Evolutionary conservation across 2,888 invertebrate species (phyloP), one percentile per base, ranked within the genome.

Genomic region (Ichneumoninae sp.): DNA sequence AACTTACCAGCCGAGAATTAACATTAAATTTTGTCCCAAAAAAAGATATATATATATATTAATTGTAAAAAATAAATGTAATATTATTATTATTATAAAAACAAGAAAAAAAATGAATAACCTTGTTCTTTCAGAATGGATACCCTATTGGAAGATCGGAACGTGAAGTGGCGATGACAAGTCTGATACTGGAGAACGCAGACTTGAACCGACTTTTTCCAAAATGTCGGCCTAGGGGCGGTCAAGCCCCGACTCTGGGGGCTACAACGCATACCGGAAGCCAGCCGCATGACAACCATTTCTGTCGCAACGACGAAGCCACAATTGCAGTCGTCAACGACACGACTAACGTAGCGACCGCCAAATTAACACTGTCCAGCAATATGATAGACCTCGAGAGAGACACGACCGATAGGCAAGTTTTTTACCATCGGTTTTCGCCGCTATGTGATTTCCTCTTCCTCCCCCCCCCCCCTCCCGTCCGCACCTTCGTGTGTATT

Each of bases 181-280:
- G 93, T 87, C 91, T 94, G 93, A 93, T 94, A 89, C 92, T 93
- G 91, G 94, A 94, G 90, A 94, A 93, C 93, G 91, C 93, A 87
- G 94, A 94, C 89, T 92, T 94, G 90, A 93, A 93, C 89, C 92
- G 92, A 90, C 92, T 94, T 88, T 94, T 94, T 90, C 93, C 93
- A 85, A 94, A 94, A 93, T 94, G 93, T 92, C 93, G 93, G 93
- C 93, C 93, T 94, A 94, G 92, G 91, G 91, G 91, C 90, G 92
- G 92, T 87, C 91, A 90, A 91, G 91, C 92, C 90, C 92, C 91
- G 87, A 88, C 88, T 87, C 89, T 92, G 91, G 92, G 92, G 91
- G 91, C 89, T 87, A 89, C 88, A 87, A 89, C 89, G 89, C 91
- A 87, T 82, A 81, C 75, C 83, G 85, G 70, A 82, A 83, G 89